phyloP scores from a whole-genome alignment of 2,113 vertebrate genomes.

The Cynopterus brachyotis region DNA sequence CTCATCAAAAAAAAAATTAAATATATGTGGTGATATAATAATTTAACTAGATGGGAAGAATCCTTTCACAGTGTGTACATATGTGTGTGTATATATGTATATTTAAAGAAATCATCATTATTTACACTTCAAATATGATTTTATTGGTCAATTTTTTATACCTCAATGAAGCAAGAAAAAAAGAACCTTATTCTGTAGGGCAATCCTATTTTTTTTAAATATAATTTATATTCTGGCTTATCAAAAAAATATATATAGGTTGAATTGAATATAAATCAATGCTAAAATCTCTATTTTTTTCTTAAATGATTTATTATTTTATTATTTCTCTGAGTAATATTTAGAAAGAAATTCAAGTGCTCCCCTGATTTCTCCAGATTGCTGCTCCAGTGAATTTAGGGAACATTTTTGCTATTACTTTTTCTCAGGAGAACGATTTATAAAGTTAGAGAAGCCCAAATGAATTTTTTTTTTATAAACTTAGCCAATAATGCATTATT shows the following conservation, averaged over 20 bases:
- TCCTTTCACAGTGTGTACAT: background rate
- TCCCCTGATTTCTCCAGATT: background rate
- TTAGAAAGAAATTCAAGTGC: background rate
- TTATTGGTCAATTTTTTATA: background rate
- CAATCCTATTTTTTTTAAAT: background rate
- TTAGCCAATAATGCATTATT: background rate
- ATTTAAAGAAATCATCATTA: background rate
- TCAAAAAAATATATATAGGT: background rate
- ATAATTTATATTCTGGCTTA: background rate
- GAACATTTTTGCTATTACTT: background rate
- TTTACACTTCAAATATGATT: background rate
- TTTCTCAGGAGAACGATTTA: background rate
- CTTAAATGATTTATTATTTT: background rate
- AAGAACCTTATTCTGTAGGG: background rate
- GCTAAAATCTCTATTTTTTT: background rate
- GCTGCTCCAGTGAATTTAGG: background rate
- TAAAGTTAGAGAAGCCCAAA: background rate
- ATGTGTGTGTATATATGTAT: background rate
- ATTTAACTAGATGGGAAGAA: background rate
- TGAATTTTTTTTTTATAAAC: background rate
- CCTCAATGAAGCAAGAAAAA: background rate
- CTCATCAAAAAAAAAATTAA: background rate
- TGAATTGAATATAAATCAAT: background rate
- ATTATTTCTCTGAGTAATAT: background rate
- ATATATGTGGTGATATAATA: background rate